These are phyloP conservation scores for Dipodomys stephensi DNA, from an alignment of 2,113 vertebrate species.

Conservation along the genomic window DNA sequence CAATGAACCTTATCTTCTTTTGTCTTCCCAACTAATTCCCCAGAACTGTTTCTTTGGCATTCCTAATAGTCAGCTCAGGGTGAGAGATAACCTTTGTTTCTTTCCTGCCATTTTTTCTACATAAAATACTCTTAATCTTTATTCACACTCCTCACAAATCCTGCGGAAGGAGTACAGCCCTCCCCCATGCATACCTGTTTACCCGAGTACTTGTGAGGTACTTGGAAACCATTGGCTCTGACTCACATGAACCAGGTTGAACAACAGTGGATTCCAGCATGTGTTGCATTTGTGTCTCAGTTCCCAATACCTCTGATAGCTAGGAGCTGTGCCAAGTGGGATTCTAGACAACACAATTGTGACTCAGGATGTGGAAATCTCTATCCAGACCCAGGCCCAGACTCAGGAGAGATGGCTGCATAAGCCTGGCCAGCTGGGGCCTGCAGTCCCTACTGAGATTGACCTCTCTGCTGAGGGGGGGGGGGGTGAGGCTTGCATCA, in stretches of 20 bases:
- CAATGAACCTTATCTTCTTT: not conserved
- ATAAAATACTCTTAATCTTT: not conserved
- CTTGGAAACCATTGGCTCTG: not conserved
- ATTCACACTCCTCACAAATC: not conserved
- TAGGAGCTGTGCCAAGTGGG: too few relatives aligned
- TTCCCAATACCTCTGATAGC: not conserved
- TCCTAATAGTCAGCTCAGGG: not conserved
- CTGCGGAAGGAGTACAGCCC: too few relatives aligned
- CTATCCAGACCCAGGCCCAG: not conserved
- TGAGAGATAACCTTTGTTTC: not conserved
- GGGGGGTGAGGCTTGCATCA: too few relatives aligned
- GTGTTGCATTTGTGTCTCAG: not conserved
- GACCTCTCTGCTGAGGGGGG: not conserved
- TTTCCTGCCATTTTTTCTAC: not conserved
- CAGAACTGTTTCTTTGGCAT: not conserved
- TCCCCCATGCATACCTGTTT: not conserved
- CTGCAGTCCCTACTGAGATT: accelerated
- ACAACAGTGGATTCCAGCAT: not conserved
- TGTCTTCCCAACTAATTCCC: not conserved
- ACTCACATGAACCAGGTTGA: not conserved
- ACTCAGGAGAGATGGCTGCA: not conserved
- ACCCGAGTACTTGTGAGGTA: too few relatives aligned
- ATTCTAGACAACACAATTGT: not conserved
- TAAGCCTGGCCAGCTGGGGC: not conserved
- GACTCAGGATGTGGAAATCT: not conserved